Evolutionary conservation across 2,888 invertebrate species (phyloP).

Genomic region (Asteroscopus sphinx): DNA sequence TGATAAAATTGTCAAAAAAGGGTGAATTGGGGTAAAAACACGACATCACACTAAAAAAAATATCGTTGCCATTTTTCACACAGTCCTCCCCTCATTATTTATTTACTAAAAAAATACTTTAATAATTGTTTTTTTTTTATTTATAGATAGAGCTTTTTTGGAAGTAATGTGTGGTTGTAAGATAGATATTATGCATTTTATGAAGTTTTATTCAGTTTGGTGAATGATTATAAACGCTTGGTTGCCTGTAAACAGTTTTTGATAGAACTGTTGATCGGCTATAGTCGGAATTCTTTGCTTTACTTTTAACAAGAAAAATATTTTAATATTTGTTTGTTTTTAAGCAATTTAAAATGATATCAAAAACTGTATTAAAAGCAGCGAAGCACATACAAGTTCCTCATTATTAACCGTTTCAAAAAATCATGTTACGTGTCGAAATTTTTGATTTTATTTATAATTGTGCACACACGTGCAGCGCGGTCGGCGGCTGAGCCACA

Average conservation of each 20-base stretch:
- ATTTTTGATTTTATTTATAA: slow-evolving; percentile 48
- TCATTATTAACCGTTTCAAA: slow-evolving; percentile 28
- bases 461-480: slow-evolving; percentile 16
- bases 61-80: slow-evolving; percentile 51
- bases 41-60: slow-evolving; percentile 15
- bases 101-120: slow-evolving; percentile 52
- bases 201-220: slow-evolving; percentile 24
- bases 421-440: slow-evolving; percentile 49
- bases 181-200: slow-evolving; percentile 58
- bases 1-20: neutral
- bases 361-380: slow-evolving; percentile 17
- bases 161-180: slow-evolving; percentile 51
- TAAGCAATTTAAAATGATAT: too few species aligned
- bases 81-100: slow-evolving; percentile 52
- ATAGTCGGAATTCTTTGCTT: neutral
- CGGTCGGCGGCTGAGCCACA: slow-evolving; percentile 10
- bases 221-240: slow-evolving; percentile 13
- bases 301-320: neutral
- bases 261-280: neutral
- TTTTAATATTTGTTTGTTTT: neutral
- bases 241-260: slow-evolving; percentile 37
- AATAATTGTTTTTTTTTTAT: slow-evolving; percentile 52
- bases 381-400: slow-evolving; percentile 27
- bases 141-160: slow-evolving; percentile 56
- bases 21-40: slow-evolving; percentile 8